Evolutionary conservation across 2,888 invertebrate genomes (phyloP).

Genomic region (Phengaris alcon): DNA sequence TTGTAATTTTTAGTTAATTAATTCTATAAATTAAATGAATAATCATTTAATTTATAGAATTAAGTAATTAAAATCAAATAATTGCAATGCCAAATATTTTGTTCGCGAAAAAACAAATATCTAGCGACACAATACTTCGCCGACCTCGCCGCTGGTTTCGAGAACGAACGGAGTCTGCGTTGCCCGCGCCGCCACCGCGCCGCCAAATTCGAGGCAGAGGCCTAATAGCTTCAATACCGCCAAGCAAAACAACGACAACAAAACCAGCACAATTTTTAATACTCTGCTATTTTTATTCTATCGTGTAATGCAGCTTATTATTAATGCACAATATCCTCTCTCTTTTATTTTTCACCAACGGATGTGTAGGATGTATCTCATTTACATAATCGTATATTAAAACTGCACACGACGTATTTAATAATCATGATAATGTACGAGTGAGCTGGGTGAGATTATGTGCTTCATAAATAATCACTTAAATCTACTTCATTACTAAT

Average conservation of each 20-base stretch:
- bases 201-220: too few relatives aligned
- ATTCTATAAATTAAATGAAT: too few relatives aligned
- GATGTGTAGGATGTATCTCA: conserved; percentile 30
- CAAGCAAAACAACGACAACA: not conserved
- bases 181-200: too few relatives aligned
- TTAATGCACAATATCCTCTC: conserved; percentile 18
- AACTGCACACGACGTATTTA: conserved; percentile 25
- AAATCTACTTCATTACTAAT: too few relatives aligned
- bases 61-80: too few relatives aligned
- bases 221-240: not conserved
- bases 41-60: too few relatives aligned
- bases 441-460: conserved; percentile 24
- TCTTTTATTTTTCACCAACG: conserved; percentile 24
- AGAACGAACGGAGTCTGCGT: not conserved
- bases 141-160: too few relatives aligned
- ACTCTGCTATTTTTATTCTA: conserved; percentile 17
- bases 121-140: too few relatives aligned
- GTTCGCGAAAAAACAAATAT: too few relatives aligned
- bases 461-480: too few relatives aligned
- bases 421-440: conserved; percentile 23
- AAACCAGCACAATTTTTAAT: conserved; percentile 5
- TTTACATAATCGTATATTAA: conserved; percentile 35
- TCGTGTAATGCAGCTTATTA: conserved; percentile 7
- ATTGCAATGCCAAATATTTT: too few relatives aligned
- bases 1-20: too few relatives aligned